Base-by-base conservation (phyloP, 2,797 vertebrate species). In the Acestrorhynchus altus region DNA sequence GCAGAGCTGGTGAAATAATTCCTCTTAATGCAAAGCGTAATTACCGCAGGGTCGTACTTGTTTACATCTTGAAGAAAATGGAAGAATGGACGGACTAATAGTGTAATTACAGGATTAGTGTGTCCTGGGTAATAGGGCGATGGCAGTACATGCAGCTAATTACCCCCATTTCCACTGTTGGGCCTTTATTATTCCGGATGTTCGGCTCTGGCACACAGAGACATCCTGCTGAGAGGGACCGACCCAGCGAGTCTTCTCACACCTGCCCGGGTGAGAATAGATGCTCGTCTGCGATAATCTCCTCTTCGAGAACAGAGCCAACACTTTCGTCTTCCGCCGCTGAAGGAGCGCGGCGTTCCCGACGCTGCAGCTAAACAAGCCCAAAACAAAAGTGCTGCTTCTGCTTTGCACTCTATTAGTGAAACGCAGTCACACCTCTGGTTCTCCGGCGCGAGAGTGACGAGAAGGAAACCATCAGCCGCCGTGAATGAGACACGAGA, bases 41-140 rank as follows among this genome's bases (percentile, higher is more conserved):
- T 79, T 82, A 81, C 82, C 60, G 73, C 71, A 74, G 81, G 76
- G 77, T 82, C 81, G 31, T 72, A 76, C 69, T 83, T 84, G 85
- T 80, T 86, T 85, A 83, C 83, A 86, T 83, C 81, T 80, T 74
- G 72, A 77, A 63, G 80, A 81, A 83, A 86, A 87, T 79, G 63
- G 78, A 82, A 77, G 75, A 83, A 80, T 82, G 83, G 81, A 83
- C 84, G 77, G 76, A 78, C 81, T 84, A 87, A 87, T 88, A 81
- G 81, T 82, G 83, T 89, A 85, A 87, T 87, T 86, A 87, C 81
- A 81, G 77, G 81, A 85, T 86, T 84, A 82, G 77, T 65, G 24
- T 72, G 78, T 79, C 81, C 74, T 75, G 80, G 85, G 81, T 87
- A 86, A 87, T 85, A 86, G 81, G 77, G 80, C 69, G 66, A 78